Base-by-base conservation (phyloP, 2,888 invertebrate species). In the Phaonia tiefii region DNA sequence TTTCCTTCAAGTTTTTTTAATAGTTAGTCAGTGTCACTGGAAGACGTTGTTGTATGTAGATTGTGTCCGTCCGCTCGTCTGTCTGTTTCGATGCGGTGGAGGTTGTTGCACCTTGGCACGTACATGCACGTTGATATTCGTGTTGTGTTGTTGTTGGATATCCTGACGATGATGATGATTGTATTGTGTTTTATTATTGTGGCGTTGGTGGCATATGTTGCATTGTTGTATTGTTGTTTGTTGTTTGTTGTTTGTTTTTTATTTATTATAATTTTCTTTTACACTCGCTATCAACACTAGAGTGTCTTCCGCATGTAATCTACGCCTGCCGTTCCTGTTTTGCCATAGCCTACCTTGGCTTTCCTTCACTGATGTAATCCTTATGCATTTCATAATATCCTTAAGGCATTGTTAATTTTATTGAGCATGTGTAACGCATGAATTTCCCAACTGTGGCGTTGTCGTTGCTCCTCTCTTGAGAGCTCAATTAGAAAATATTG, bases 171-270 rank as follows among this genome's bases (percentile, higher is more conserved):
- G 31, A 13, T 51, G 17, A 17, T 65, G 7, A 58, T 25, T 13
- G 8, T 31, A 31, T 3, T 5, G 67, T 46, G 63, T 49, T 63
- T 15, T 44, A 37, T 72, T 67, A 60, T 49, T 73, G 46, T 66
- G 46, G 72, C 72, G 56, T 31, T 31, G 31, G 49, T 56, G 60
- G 67, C 81, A 81, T 81, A 81, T 81, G 81, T 75, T 78, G 78
- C 10, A 37, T 56, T 31, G 26, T 70, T 31, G 3, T 31, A 8
- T 31, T 31, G 8, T 54, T 70, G 42, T 71, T 58, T 51, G 67
- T 3, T 20, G 58, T 51, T 51, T 17, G 13, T 65, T 71, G 65
- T 67, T 77, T 54, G 39, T 58, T 31, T 79, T 39, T 31, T 54
- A 54, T 44, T 60, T 46, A n/a, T 49, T 20, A 51, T 71, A 72